Evolutionary conservation across 2,888 invertebrate species (phyloP).

Genomic region (Atethmia centrago): DNA sequence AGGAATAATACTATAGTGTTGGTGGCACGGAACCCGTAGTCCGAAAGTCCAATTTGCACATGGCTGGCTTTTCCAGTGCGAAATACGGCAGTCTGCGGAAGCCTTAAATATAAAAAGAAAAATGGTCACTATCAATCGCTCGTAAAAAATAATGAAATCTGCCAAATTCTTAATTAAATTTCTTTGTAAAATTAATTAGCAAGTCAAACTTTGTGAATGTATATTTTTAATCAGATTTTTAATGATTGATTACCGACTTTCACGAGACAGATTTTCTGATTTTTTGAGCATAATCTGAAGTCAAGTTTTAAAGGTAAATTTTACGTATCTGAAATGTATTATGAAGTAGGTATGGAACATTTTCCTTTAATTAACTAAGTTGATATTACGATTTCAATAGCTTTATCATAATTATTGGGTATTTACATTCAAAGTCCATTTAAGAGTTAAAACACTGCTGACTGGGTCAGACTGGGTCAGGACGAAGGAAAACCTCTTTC

Average conservation of each 20-base stretch:
- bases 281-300: slow-evolving; percentile 11
- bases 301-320: slow-evolving; percentile 7
- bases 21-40: not conserved
- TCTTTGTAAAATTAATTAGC: slow-evolving; percentile 53
- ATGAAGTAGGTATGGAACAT: not conserved
- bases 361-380: not conserved
- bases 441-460: not conserved
- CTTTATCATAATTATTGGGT: too few relatives aligned
- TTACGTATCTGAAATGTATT: slow-evolving; percentile 1
- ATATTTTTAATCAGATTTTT: slow-evolving; percentile 39
- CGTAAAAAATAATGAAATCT: slow-evolving; percentile 49
- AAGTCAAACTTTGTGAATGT: slow-evolving; percentile 45
- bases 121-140: slow-evolving; percentile 58
- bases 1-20: too few relatives aligned
- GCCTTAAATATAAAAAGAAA: slow-evolving; percentile 45
- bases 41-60: not conserved
- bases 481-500: not conserved
- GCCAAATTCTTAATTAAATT: slow-evolving; percentile 60
- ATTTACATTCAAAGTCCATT: not conserved
- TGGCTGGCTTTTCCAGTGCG: not conserved
- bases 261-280: not conserved
- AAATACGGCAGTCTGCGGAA: not conserved
- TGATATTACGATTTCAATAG: not conserved
- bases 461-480: not conserved
- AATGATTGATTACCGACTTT: slow-evolving; percentile 48